Evolutionary conservation across 2,113 vertebrate species (phyloP), one percentile per base, ranked within the genome.

Genomic region (Scopus umbretta): DNA sequence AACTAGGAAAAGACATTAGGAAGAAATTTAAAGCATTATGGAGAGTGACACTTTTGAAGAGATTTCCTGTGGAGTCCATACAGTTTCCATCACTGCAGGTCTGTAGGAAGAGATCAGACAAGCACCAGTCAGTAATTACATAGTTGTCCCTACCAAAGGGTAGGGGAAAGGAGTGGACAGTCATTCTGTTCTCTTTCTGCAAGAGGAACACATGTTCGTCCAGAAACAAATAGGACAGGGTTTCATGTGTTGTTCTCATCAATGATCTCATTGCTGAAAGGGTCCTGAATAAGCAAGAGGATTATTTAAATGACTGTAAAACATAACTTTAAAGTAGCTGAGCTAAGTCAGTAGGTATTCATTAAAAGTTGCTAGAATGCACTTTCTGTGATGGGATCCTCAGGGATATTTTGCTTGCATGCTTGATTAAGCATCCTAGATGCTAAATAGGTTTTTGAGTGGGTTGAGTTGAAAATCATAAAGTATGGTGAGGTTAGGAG

Each of bases 261-360:
- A 95, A 67, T 97, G 96, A 97, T 92, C 93, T 97, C 95, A 97
- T 81, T 87, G 91, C 83, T 89, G 47, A 92, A 94, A 80, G 81
- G 83, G 56, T 84, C 72, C 43, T 87, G 84, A 89, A 91, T 81
- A 91, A 95, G 80, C 72, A 84, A 89, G 76, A 74, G 76, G 56
- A 96, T 94, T 95, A 92, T 63, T 95, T 96, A 89, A 89, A 85
- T 89, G 42, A 81, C 30, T 63, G 38, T 80, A 86, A 93, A 90
- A 55, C 67, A 62, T 26, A 70, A 90, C 58, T 82, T 95, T 83
- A 74, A 96, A 83, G 68, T 74, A 86, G 61, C 52, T 96, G 90
- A 88, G 55, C 92, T 90, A 86, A 91, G 75, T 80, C 85, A 56
- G 18, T 78, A 94, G 80, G 14, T 73, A 95, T 96, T 94, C 58